Base-by-base conservation (phyloP, 2,888 invertebrate genomes). In the Eudemis profundana region DNA sequence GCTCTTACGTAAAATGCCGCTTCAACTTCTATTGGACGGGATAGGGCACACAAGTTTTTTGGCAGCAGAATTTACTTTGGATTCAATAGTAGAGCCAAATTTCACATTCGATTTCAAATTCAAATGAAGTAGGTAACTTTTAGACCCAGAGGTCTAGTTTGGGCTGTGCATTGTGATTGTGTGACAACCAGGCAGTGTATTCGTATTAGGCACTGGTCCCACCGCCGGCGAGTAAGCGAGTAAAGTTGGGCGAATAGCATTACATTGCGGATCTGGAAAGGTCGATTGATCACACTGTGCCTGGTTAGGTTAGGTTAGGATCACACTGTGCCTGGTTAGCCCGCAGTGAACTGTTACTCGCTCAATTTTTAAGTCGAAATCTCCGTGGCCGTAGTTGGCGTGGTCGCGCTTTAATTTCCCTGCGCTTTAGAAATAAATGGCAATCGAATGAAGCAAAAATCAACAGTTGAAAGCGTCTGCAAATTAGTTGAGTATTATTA, bases 401-500 rank as follows among this genome's bases (percentile, higher is more conserved):
- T 33, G 10, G 2, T 8, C 10, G 8, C 33, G 7, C 5, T 33
- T 10, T 33, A 10, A 33, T 1, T 33, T 33, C 10, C 5, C 27
- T 27, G 27, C 1, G 27, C 0, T 27, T 2, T 27, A 27, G 8
- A 10, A n/a, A 2, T 33, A 33, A 33, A 33, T 33, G 33, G 10
- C 10, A 10, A 33, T 33, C 33, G 33, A 33, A 33, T 33, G 2
- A 33, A 33, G 8, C 33, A 33, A 33, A 33, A 33, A 33, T 12
- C 5, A 33, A 33, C 8, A 3, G 29, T 50, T 36, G 19, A 33
- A 17, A 36, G 51, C 19, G n/a, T 36, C 0, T 1, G 12, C 19
- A 19, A 36, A 51, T 51, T 19, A 51, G 12, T 19, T 36, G 29
- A 51, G 19, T 51, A 51, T 51, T 36, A 21, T 21, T 21, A 8